These are phyloP conservation scores for Corythoichthys intestinalis DNA, from an alignment of 2,113 vertebrate species.

Conservation along the genomic window DNA sequence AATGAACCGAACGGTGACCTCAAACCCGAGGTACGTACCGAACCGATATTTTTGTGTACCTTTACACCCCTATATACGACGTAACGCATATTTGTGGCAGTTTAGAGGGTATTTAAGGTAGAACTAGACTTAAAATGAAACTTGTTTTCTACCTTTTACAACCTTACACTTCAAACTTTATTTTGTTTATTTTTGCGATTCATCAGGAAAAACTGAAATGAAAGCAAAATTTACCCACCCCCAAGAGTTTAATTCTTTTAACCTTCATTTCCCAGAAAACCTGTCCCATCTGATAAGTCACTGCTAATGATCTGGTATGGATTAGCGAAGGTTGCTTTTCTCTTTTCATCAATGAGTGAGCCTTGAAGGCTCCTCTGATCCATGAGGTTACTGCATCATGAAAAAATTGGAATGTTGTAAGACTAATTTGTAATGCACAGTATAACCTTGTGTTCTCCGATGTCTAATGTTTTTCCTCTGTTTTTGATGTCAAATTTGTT, in stretches of 20 bases:
- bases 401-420: conserved; percentile 16
- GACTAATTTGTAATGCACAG: conserved; percentile 19
- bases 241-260: conserved; percentile 9
- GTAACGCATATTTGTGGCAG: not conserved
- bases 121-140: not conserved
- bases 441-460: conserved; percentile 20
- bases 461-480: not conserved
- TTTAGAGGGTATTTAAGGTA: not conserved
- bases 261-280: conserved; percentile 15
- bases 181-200: not conserved
- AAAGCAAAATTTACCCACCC: not conserved
- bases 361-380: conserved; percentile 22
- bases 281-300: conserved; percentile 10
- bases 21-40: no score
- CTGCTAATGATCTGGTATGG: conserved; percentile 46
- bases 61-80: no score
- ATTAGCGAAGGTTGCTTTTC: conserved; percentile 33
- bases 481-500: conserved; percentile 12
- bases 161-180: not conserved
- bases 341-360: conserved; percentile 36
- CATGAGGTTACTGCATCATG: conserved; percentile 18
- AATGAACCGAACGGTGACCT: no score
- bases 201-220: not conserved
- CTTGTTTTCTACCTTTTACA: not conserved
- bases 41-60: no score